phyloP scores from a whole-genome alignment of 23 tunicate genomes.

The Ciona savignyi region DNA sequence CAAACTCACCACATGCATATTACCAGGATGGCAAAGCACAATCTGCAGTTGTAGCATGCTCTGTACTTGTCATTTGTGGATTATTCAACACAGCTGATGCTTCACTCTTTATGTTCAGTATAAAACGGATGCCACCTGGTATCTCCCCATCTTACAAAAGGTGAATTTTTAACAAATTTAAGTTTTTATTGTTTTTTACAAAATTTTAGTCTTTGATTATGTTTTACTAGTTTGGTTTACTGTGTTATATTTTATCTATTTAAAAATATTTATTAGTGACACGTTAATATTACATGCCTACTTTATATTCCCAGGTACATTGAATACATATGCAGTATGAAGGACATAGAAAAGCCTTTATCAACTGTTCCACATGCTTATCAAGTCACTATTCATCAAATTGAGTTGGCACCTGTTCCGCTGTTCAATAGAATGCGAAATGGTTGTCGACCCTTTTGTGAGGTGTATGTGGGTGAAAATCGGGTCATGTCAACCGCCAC shows the following conservation, averaged over 20 bases:
- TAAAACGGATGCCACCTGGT: constrained; percentile 50
- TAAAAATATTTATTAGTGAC: no score
- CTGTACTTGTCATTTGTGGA: constrained; percentile 58
- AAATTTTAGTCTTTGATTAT: no score
- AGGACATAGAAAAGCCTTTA: constrained; percentile 21
- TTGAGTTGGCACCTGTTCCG: constrained; percentile 70
- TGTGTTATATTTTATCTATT: no score
- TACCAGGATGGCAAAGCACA: constrained; percentile 89
- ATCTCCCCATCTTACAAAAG: constrained; percentile 65
- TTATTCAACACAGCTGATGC: constrained; percentile 59
- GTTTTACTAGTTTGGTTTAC: no score
- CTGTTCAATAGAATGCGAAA: constrained; percentile 64
- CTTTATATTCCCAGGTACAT: constrained; percentile 46
- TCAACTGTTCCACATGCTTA: constrained; percentile 15
- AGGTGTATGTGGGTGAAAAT: constrained; percentile 48
- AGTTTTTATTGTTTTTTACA: no score
- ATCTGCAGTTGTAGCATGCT: constrained; percentile 56
- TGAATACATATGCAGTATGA: constrained; percentile 68
- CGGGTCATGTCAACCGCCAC: constrained; percentile 46
- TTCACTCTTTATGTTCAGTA: constrained; percentile 76
- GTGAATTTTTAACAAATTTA: constrained; percentile 31
- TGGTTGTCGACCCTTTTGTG: constrained; percentile 85
- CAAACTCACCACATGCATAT: no score
- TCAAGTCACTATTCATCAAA: constrained; percentile 44
- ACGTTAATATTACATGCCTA: no score